These are phyloP conservation scores for Cephalopterus ornatus DNA, from an alignment of 2,113 vertebrate genomes.

Conservation along the genomic window DNA sequence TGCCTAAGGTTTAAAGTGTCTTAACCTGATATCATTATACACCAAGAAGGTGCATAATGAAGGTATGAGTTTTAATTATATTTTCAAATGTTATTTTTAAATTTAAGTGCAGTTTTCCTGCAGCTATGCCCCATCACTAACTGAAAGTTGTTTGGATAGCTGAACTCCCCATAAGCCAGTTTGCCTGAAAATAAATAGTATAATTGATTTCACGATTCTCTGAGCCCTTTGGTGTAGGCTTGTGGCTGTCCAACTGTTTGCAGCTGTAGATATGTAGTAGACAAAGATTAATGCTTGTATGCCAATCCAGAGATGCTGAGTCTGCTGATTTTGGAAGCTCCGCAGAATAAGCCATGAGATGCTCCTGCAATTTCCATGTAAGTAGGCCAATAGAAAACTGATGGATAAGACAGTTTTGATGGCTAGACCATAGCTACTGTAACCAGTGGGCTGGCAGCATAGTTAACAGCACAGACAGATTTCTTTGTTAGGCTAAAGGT, in stretches of 20 bases:
- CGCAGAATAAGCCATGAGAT: neutral
- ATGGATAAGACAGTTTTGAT: neutral
- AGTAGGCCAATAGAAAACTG: neutral
- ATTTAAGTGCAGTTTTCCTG: neutral
- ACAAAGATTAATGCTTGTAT: neutral
- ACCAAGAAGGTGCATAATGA: neutral
- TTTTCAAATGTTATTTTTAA: constrained; percentile 15
- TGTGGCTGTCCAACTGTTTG: neutral
- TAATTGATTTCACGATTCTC: neutral
- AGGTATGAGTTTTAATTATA: neutral
- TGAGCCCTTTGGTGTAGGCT: neutral
- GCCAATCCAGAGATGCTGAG: neutral
- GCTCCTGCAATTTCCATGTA: neutral
- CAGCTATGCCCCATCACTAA: neutral
- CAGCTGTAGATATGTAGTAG: neutral
- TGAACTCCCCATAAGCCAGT: neutral
- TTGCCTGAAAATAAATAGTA: neutral
- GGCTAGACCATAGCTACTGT: neutral
- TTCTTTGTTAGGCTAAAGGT: neutral
- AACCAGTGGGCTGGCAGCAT: neutral
- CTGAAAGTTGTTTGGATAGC: neutral
- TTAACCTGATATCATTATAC: neutral
- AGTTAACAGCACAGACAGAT: neutral
- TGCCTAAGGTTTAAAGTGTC: neutral
- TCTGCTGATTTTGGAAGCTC: neutral